phyloP scores from a whole-genome alignment of 1,140 invertebrate species.

The Melitaea cinxia region DNA sequence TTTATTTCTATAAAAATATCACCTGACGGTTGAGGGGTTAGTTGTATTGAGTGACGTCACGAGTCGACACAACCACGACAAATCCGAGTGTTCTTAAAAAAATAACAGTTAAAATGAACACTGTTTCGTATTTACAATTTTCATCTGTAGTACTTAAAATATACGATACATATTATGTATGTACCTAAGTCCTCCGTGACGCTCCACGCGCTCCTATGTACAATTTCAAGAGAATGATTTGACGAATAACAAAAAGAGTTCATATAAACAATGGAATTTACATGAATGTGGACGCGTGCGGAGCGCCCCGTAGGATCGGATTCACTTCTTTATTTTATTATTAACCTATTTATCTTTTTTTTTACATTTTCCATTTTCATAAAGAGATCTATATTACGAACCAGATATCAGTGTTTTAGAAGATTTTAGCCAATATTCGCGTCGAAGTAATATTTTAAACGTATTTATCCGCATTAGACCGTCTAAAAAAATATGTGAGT shows the following conservation, averaged over 20 bases:
- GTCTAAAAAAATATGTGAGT: slow-evolving; percentile 31
- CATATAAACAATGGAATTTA: slow-evolving; percentile 43
- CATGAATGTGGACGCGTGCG: slow-evolving; percentile 21
- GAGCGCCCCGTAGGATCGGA: slow-evolving; percentile 41
- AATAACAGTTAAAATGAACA: slow-evolving; percentile 71
- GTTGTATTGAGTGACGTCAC: slow-evolving; percentile 17
- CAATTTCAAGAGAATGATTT: slow-evolving; percentile 53
- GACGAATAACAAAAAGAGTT: slow-evolving; percentile 36
- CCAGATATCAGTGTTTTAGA: slow-evolving; percentile 69
- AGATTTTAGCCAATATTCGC: slow-evolving; percentile 54
- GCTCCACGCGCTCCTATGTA: slow-evolving; percentile 53
- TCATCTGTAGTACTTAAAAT: slow-evolving; percentile 61
- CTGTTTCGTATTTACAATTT: slow-evolving; percentile 73
- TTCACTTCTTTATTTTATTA: slow-evolving; percentile 59
- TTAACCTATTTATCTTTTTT: slow-evolving; percentile 57
- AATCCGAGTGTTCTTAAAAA: slow-evolving; percentile 60
- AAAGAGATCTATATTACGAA: slow-evolving; percentile 64
- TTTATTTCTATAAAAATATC: slow-evolving; percentile 34
- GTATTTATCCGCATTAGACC: slow-evolving; percentile 29
- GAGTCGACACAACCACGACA: slow-evolving; percentile 19
- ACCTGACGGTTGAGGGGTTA: slow-evolving; percentile 1
- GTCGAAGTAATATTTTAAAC: slow-evolving; percentile 25
- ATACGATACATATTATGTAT: slow-evolving; percentile 66
- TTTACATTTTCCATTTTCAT: slow-evolving; percentile 58
- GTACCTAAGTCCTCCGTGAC: slow-evolving; percentile 45